Conservation (phyloP, 2,113 vertebrate genomes). For the Malurus alboscapulatus region DNA sequence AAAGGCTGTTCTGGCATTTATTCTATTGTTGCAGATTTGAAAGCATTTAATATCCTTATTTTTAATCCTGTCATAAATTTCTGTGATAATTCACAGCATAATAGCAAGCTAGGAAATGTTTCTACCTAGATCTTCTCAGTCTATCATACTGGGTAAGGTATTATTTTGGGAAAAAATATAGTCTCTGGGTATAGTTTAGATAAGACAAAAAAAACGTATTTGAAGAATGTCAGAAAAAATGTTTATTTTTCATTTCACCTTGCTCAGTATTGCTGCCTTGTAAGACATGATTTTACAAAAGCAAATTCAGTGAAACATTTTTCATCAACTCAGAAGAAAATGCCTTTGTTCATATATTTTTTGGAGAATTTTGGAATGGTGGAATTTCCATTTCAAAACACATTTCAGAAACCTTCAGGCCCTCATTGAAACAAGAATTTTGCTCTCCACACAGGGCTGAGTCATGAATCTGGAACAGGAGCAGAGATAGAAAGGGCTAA, state of each 20-base stretch:
- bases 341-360: neutral
- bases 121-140: neutral
- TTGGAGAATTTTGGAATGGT: neutral
- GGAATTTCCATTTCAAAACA: neutral
- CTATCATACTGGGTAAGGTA: neutral
- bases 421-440: neutral
- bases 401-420: neutral
- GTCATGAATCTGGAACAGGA: neutral
- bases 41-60: neutral
- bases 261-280: neutral
- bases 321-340: neutral
- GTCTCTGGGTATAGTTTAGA: neutral
- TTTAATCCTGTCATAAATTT: neutral
- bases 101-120: neutral
- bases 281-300: neutral
- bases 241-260: neutral
- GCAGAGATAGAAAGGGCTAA: neutral
- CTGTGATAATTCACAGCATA: neutral
- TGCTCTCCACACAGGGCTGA: neutral
- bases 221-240: neutral
- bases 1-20: neutral
- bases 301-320: neutral
- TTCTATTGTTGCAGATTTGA: neutral
- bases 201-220: neutral
- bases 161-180: neutral